Conservation (phyloP, 2,113 vertebrate genomes). For the Microtus ochrogaster region DNA sequence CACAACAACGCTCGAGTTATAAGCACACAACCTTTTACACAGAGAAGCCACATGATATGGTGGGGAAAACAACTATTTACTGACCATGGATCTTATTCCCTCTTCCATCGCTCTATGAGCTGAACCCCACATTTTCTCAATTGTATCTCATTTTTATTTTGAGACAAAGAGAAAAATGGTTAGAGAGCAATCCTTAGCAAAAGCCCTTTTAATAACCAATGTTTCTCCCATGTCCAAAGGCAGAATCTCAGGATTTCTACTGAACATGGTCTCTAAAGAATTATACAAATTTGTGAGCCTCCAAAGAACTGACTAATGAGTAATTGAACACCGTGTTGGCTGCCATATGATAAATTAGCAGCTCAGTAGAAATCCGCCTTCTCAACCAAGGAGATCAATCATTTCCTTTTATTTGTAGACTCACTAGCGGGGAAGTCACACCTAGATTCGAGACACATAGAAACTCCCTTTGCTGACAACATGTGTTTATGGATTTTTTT, state of each 20-base stretch:
- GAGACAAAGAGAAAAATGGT: conserved; percentile 15
- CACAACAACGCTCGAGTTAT: not conserved
- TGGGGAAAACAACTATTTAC: not conserved
- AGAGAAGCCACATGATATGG: not conserved
- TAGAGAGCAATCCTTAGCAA: not conserved
- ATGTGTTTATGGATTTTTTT: not conserved
- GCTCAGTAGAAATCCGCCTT: conserved; percentile 36
- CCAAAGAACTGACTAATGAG: conserved; percentile 13
- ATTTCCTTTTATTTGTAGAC: conserved; percentile 2
- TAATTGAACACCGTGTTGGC: conserved; percentile 48
- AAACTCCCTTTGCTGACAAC: conserved; percentile 38
- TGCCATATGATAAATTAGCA: conserved; percentile 26
- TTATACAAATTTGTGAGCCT: conserved; percentile 1
- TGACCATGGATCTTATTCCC: not conserved
- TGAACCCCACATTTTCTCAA: not conserved
- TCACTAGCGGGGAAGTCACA: not conserved
- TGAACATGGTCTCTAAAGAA: conserved; percentile 14
- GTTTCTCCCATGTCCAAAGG: not conserved
- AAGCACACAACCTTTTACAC: not conserved
- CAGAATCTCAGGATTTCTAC: not conserved
- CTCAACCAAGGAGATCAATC: conserved; percentile 5
- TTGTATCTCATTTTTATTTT: not conserved
- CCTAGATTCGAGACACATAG: not conserved
- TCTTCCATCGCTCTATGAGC: not conserved
- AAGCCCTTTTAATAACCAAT: not conserved